Evolutionary conservation across 1,140 invertebrate species (phyloP), one percentile per base, ranked within the genome.

Genomic region (Lepidurus apus): DNA sequence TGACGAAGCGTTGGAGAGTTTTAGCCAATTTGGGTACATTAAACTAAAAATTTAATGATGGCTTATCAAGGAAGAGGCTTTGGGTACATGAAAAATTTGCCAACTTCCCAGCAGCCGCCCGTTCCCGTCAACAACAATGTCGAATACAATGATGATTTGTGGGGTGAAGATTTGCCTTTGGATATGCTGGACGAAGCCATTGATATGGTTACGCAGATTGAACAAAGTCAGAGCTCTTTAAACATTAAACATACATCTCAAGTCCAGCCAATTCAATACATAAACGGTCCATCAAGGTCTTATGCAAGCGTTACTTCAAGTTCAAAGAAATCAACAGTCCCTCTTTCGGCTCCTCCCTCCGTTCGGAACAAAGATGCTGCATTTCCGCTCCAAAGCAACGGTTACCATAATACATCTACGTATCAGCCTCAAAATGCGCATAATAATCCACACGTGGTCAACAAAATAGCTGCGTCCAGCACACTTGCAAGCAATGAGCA

Each of bases 101-200:
- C 53, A 7, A 65, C 53, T 9, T 65, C 34, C 2, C 34, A 65
- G 17, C 17, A 9, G 3, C 53, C 53, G 17, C 6, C 53, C 0
- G 53, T 21, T 7, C n/a, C 53, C 0, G 13, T 21, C 53, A 65
- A 65, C 21, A 65, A 65, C 21, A 65, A n/a, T 65, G 21, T n/a
- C 13, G 53, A 65, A 34, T 34, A 4, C 53, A 65, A 65, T 17
- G 53, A 65, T 65, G 53, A 65, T 65, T 21, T 65, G 17, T 65
- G 53, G 53, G 53, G 53, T 17, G 53, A 65, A 65, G 53, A 65
- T 11, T 65, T 65, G 53, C 53, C 53, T 17, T 21, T 65, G 53
- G 53, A 65, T n/a, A 17, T 65, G 53, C 21, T 65, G 13, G 53
- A 65, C 13, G 53, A 65, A 65, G 53, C 21, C 6, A 21, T 65